Conservation (phyloP, 1,140 invertebrate genomes). For the Zaprionus inermis region DNA sequence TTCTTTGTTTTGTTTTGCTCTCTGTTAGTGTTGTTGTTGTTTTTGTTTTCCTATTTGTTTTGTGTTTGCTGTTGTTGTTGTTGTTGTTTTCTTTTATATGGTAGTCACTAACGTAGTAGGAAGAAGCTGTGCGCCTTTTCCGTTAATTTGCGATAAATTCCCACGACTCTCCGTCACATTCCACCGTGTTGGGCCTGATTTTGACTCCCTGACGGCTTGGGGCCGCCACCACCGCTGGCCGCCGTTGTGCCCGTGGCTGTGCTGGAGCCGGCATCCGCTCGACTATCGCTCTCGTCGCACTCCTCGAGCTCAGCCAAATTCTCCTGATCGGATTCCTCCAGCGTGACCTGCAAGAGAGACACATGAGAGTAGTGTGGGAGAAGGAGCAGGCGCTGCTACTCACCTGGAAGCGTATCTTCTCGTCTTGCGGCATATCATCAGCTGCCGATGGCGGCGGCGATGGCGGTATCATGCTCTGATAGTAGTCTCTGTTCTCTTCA, state of each 20-base stretch:
- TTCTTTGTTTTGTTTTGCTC: slow-evolving; percentile 21
- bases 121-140: slow-evolving; percentile 89
- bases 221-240: slow-evolving; percentile 72
- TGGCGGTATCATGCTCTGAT: slow-evolving; percentile 93
- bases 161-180: slow-evolving; percentile 94
- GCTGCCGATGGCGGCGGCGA: slow-evolving; percentile 89
- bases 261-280: slow-evolving; percentile 62
- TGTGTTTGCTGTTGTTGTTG: slow-evolving; percentile 30
- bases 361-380: background rate
- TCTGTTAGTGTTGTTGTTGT: slow-evolving; percentile 40
- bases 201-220: slow-evolving; percentile 85
- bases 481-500: slow-evolving; percentile 99
- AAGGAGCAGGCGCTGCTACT: slow-evolving; percentile 18
- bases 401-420: slow-evolving; percentile 89
- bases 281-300: slow-evolving; percentile 85
- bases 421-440: slow-evolving; percentile 85
- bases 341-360: slow-evolving; percentile 88
- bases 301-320: slow-evolving; percentile 87
- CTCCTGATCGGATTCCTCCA: slow-evolving; percentile 90
- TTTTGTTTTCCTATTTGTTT: slow-evolving; percentile 44
- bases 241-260: slow-evolving; percentile 63
- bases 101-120: slow-evolving; percentile 83
- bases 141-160: slow-evolving; percentile 93
- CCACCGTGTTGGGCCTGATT: slow-evolving; percentile 85
- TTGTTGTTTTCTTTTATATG: slow-evolving; percentile 52